phyloP scores from a whole-genome alignment of 2,113 vertebrate species.

The Sapajus apella region DNA sequence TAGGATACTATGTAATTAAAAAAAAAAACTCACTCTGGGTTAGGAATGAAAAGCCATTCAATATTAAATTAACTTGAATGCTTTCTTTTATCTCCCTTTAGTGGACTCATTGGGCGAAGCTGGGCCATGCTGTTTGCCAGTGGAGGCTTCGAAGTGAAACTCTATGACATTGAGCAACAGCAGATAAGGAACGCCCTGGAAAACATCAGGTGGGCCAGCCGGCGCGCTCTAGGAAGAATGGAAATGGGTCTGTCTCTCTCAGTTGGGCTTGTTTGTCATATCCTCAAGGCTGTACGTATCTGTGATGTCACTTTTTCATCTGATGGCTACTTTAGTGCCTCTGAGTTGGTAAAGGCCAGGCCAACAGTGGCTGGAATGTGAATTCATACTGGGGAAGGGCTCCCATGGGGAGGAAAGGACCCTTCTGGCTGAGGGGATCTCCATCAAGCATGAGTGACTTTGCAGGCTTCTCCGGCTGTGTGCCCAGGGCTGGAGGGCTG shows the following conservation, averaged over 20 bases:
- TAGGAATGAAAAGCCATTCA: background rate
- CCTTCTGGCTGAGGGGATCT: background rate
- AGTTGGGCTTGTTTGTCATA: background rate
- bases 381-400: background rate
- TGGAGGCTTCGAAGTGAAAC: conserved; percentile 92
- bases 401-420: background rate
- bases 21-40: background rate
- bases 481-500: background rate
- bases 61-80: background rate
- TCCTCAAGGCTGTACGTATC: background rate
- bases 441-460: no score
- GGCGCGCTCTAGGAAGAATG: background rate
- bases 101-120: conserved; percentile 95
- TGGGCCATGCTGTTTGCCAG: conserved; percentile 97
- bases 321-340: background rate
- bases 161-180: conserved; percentile 92
- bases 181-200: conserved; percentile 88
- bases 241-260: background rate
- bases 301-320: background rate
- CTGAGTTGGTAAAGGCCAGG: background rate
- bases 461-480: background rate
- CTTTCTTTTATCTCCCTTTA: conserved; percentile 77
- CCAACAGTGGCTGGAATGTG: background rate
- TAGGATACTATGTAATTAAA: background rate
- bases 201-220: conserved; percentile 88